Base-by-base conservation (phyloP, 2,888 invertebrate species). In the Tyria jacobaeae region DNA sequence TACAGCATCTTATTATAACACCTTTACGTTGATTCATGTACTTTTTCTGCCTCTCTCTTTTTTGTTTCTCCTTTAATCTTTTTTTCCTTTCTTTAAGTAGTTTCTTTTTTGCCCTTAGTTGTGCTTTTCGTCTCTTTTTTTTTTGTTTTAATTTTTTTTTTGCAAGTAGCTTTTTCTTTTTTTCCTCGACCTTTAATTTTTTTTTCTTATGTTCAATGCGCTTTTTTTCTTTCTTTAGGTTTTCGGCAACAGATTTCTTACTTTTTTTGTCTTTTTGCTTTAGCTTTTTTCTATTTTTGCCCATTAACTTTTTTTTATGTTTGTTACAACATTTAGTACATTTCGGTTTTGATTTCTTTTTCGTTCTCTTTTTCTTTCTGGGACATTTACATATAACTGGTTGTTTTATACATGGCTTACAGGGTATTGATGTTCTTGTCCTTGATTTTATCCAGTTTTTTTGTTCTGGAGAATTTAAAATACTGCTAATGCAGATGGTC, bases 1-100 rank as follows among this genome's bases (percentile, higher is more conserved):
- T 31, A 41, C 31, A 55, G 15, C 21, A 55, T 41, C 2, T 44
- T 14, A 21, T 2, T 44, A 55, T 0, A 17, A 5, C 12, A n/a
- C 14, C 39, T 17, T 39, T 17, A 3, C 25, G n/a, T 54, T 25
- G 27, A 41, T 14, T 34, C 17, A 41, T 4, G 14, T 35, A 39
- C 12, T 5, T 52, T 34, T 17, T 4, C 10, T n/a, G 1, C 4
- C 44, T 55, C 49, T 25, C 27, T 34, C 14, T 49, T 15, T 15
- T 44, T 47, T 39, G 6, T 57, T 39, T 57, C 37, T 37, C 27
- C 12, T 17, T 24, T 17, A 17, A 17, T 31, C 37, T 57, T 17
- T 31, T 25, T 48, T 54, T 47, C 50, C 27, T 54, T 27, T 27
- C 17, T 24, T 27, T 41, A n/a, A 6, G 9, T 39, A 7, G n/a